Evolutionary conservation across 2,888 invertebrate genomes (phyloP), one percentile per base, ranked within the genome.

Genomic region (Meiosimyza decipiens): DNA sequence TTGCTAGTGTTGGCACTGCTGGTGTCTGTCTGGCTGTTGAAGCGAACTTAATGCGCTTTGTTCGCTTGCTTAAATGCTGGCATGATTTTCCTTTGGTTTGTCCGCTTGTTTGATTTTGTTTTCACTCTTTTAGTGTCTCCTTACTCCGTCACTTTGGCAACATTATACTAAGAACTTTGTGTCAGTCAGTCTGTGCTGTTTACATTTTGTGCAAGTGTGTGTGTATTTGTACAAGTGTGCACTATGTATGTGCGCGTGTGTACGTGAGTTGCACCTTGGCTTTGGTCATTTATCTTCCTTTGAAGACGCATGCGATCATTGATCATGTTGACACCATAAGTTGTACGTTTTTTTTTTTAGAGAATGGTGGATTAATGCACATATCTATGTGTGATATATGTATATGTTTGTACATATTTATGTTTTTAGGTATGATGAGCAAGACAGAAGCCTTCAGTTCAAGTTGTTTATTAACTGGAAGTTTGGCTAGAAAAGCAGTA

Each of bases 141-240:
- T 16, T 18, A 50, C 18, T 22, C 13, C 76, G 40, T 40, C 40
- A 40, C 40, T 40, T 40, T 40, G 40, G 40, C 40, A 40, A 40
- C 40, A 40, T 9, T 40, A 40, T 40, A 40, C 40, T 40, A 9
- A 40, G 9, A 40, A 40, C 33, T 60, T 33, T 59, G 57, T 5
- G n/a, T 49, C 57, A 40, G 16, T 49, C 18, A 4, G 47, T 65
- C 28, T 11, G 6, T n/a, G 47, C 15, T 22, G 11, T 13, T 22
- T 22, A 22, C 1, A 18, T n/a, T 22, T 6, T 65, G 52, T 22
- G 15, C 11, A 22, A 22, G 22, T 22, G 13, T 6, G 33, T 2
- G 59, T 22, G 59, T 69, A 50, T 66, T 54, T 62, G 55, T 54
- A 15, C 47, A 60, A 68, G 66, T 40, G 62, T 75, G 74, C 77